Percentiles rank a stretch among this genome's conserved stretches.
phyloP scores from a whole-genome alignment of 1,140 invertebrate species.

The Contarinia nasturtii region DNA sequence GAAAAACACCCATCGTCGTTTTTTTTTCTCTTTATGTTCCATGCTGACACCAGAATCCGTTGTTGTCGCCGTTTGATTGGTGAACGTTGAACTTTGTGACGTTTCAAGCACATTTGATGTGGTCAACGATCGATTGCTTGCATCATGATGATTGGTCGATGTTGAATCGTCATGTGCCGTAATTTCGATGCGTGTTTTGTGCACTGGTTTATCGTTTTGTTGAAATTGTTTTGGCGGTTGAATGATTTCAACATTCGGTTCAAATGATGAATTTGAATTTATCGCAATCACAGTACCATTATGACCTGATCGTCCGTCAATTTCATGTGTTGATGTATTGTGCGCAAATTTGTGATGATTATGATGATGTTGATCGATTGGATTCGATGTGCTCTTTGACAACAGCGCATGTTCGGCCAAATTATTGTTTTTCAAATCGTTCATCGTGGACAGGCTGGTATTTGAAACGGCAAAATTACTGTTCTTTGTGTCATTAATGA shows the following conservation, averaged over 20 bases:
- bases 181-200: neutral
- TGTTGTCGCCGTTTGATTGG: neutral
- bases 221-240: too few relatives aligned
- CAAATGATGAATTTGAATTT: too few relatives aligned
- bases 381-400: neutral
- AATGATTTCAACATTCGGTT: too few relatives aligned
- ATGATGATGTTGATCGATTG: neutral
- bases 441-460: too few relatives aligned
- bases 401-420: neutral
- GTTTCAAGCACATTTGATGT: neutral
- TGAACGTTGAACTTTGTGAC: neutral
- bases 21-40: slow-evolving; percentile 35
- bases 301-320: neutral
- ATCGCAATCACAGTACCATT: too few relatives aligned
- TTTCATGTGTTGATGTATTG: neutral
- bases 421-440: neutral
- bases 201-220: neutral
- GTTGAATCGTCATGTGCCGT: neutral
- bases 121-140: neutral
- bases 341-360: neutral
- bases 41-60: neutral
- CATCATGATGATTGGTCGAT: neutral
- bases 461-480: too few relatives aligned
- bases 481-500: too few relatives aligned
- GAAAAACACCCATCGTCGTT: slow-evolving; percentile 39